Percentiles rank a stretch among this genome's conserved stretches.
phyloP scores from a whole-genome alignment of 1,140 invertebrate species.

The Drosophila pachea region DNA sequence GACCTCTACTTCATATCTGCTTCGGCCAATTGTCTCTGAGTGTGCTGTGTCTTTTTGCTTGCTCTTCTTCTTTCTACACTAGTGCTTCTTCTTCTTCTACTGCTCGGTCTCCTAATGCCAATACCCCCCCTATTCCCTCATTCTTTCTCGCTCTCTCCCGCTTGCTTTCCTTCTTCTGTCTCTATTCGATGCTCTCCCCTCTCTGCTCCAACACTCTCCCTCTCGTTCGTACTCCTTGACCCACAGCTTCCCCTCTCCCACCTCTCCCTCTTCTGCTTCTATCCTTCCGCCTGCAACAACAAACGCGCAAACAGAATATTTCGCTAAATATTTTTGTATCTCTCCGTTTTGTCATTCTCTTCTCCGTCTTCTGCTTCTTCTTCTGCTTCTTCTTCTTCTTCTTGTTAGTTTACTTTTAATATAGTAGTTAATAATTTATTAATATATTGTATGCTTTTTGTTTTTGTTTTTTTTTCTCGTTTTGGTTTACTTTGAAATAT shows the following conservation, averaged over 20 bases:
- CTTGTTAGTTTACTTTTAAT: conserved; percentile 60
- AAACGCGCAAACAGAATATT: conserved; percentile 78
- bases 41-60: too few relatives aligned
- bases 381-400: conserved; percentile 23
- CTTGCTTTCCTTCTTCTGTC: too few relatives aligned
- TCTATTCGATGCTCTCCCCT: too few relatives aligned
- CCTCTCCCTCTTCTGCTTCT: conserved; percentile 46
- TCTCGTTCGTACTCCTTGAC: too few relatives aligned
- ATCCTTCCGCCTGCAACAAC: conserved; percentile 70
- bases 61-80: too few relatives aligned
- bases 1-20: too few relatives aligned
- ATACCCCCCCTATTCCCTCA: too few relatives aligned
- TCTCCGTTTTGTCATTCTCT: conserved; percentile 15
- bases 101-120: too few relatives aligned
- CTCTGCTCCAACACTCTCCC: too few relatives aligned
- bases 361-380: conserved; percentile 29
- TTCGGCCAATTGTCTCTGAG: too few relatives aligned
- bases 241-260: background rate
- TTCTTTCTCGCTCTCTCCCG: too few relatives aligned
- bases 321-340: conserved; percentile 74
- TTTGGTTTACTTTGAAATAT: conserved; percentile 63
- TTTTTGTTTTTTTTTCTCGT: conserved; percentile 48
- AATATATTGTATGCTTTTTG: conserved; percentile 69
- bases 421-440: conserved; percentile 76
- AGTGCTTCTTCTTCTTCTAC: too few relatives aligned